Percentiles rank a stretch among this genome's conserved stretches.
These are phyloP conservation scores for Leptodirus hochenwartii DNA, from an alignment of 2,888 invertebrate species.

Conservation along the genomic window DNA sequence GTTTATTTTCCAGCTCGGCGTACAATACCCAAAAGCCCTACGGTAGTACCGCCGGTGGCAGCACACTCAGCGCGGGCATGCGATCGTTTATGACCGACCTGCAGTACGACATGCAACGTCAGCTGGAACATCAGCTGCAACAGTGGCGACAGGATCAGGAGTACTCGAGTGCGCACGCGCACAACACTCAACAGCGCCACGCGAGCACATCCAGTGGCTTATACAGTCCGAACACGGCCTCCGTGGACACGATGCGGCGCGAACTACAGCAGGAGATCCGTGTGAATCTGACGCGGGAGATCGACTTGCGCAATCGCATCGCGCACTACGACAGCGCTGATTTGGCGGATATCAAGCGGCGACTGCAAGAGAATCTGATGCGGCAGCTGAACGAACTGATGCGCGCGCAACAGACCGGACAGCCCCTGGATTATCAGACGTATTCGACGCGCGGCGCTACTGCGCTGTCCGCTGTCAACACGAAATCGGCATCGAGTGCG, in stretches of 20 bases:
- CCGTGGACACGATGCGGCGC: slow-evolving; percentile 12
- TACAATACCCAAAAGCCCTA: too few relatives aligned
- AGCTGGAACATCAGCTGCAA: slow-evolving; percentile 23
- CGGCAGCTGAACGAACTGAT: slow-evolving; percentile 23
- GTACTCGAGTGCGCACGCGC: too few relatives aligned
- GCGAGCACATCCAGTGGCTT: slow-evolving; percentile 13
- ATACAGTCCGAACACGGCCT: slow-evolving; percentile 11
- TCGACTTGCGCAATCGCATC: too few relatives aligned
- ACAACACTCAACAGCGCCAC: too few relatives aligned
- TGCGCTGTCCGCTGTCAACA: too few relatives aligned
- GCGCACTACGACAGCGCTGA: slow-evolving; percentile 17
- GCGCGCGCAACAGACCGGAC: slow-evolving; percentile 15
- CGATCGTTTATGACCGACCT: too few relatives aligned
- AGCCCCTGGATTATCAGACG: too few relatives aligned
- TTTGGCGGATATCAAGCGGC: slow-evolving; percentile 18
- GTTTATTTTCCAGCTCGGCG: too few relatives aligned
- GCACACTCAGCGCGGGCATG: too few relatives aligned
- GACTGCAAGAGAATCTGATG: slow-evolving; percentile 21
- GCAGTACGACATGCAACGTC: slow-evolving; percentile 20
- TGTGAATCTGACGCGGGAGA: slow-evolving; percentile 21
- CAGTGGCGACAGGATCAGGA: slow-evolving; percentile 17
- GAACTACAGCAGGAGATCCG: slow-evolving; percentile 22
- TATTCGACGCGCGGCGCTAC: too few relatives aligned
- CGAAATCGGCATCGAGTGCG: too few relatives aligned
- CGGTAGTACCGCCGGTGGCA: too few relatives aligned